phyloP scores from a whole-genome alignment of 37 sponge, comb jelly and placozoan genomes.

The Chondrosia reniformis region DNA sequence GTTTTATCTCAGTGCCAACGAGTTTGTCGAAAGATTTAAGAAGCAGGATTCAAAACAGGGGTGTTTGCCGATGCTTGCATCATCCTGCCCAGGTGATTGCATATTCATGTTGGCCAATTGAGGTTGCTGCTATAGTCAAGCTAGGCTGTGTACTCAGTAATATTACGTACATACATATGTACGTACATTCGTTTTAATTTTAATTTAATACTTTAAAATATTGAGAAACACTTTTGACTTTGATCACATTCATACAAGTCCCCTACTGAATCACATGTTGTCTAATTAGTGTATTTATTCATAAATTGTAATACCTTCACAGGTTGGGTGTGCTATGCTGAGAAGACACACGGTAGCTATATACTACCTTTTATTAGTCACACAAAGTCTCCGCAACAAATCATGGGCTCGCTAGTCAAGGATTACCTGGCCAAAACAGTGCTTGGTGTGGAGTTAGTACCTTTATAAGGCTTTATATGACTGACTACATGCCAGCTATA shows the following conservation, averaged over 20 bases:
- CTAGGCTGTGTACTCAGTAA: too few species aligned
- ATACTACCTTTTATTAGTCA: conserved; percentile 87
- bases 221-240: neutral
- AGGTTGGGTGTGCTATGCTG: conserved; percentile 99
- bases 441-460: conserved; percentile 37
- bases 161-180: neutral
- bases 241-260: conserved; percentile 1
- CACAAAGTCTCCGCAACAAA: conserved; percentile 95
- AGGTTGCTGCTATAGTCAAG: too few species aligned
- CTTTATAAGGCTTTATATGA: neutral
- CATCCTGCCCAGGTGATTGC: conserved; percentile 90
- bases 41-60: neutral
- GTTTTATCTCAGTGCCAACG: conserved; percentile 42
- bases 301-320: too few species aligned
- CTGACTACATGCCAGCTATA: too few species aligned
- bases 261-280: too few species aligned
- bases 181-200: too few species aligned
- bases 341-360: conserved; percentile 91
- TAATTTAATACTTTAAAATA: too few species aligned
- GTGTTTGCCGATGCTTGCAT: conserved; percentile 84
- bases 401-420: conserved; percentile 93
- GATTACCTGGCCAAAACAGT: conserved; percentile 40
- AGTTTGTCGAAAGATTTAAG: conserved; percentile 71
- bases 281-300: neutral
- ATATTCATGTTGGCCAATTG: neutral